Conservation (phyloP, 2,113 vertebrate species). For the Protomyctophum bolini region DNA sequence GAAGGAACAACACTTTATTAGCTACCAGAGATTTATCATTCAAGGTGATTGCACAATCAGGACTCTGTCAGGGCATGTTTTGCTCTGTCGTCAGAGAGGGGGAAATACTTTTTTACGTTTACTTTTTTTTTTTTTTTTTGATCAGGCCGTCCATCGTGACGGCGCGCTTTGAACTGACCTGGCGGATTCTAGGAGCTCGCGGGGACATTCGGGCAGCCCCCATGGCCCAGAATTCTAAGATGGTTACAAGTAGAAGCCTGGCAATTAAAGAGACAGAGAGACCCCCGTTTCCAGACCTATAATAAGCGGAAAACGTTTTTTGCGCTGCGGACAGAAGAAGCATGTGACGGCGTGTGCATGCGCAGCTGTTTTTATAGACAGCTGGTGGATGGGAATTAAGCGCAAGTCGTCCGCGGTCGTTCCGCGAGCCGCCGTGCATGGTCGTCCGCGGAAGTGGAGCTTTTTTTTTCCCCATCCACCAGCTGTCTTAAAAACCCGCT, state of each 20-base stretch:
- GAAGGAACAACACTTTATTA: constrained; percentile 6
- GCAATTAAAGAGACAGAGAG: neutral
- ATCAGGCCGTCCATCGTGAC: no score
- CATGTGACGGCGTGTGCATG: neutral
- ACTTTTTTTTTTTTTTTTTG: no score
- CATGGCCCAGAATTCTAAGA: no score
- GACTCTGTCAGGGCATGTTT: constrained; percentile 40
- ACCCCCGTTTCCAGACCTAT: no score
- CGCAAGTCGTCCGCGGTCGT: constrained; percentile 22
- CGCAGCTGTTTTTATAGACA: neutral
- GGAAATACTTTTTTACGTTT: no score
- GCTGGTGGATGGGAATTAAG: neutral
- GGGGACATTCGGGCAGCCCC: no score
- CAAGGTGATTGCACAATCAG: constrained; percentile 69
- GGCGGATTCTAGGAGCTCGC: no score
- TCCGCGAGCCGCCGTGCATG: constrained; percentile 19
- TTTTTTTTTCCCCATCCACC: no score
- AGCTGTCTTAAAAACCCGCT: no score
- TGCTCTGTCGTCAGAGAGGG: neutral
- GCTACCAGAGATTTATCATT: constrained; percentile 59
- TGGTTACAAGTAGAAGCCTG: no score
- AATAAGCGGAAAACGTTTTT: constrained; percentile 6
- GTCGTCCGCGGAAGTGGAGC: no score
- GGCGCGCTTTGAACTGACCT: no score
- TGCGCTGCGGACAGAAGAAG: neutral